Evolutionary conservation across 2,888 invertebrate species (phyloP).

Genomic region (Dryadula phaetusa): DNA sequence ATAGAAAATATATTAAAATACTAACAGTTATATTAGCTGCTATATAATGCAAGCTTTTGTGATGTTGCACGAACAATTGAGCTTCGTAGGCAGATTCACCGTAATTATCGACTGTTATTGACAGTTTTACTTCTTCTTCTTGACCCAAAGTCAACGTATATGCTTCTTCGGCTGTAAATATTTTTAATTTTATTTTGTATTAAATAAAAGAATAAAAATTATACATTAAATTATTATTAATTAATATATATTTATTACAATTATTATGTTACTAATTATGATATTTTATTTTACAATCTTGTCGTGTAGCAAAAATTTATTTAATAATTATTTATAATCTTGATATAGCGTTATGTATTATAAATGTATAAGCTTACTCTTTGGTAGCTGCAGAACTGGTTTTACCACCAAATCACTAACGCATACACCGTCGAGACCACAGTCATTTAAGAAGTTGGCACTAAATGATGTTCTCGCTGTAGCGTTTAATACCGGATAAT

Average conservation of each 20-base stretch:
- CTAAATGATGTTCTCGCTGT: constrained; percentile 92
- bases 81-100: constrained; percentile 96
- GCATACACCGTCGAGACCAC: constrained; percentile 94
- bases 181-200: no score
- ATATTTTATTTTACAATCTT: no score
- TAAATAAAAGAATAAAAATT: no score
- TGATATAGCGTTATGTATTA: neutral
- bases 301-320: no score
- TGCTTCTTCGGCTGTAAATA: constrained; percentile 67
- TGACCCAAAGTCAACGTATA: constrained; percentile 88
- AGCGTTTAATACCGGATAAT: constrained; percentile 95
- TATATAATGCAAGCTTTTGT: constrained; percentile 91
- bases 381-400: constrained; percentile 85
- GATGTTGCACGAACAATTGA: constrained; percentile 91
- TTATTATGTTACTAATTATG: no score
- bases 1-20: constrained; percentile 36
- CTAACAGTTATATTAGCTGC: constrained; percentile 87
- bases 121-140: constrained; percentile 90
- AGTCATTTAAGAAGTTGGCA: constrained; percentile 95
- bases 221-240: no score
- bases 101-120: constrained; percentile 89
- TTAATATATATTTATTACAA: no score
- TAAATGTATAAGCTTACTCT: constrained; percentile 64
- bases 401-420: constrained; percentile 90
- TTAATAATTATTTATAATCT: no score